A percentile compares a stretch with the other conserved stretches of the same genome.
These are phyloP conservation scores for Sycophila texana DNA, from an alignment of 2,888 invertebrate genomes.

Conservation along the genomic window DNA sequence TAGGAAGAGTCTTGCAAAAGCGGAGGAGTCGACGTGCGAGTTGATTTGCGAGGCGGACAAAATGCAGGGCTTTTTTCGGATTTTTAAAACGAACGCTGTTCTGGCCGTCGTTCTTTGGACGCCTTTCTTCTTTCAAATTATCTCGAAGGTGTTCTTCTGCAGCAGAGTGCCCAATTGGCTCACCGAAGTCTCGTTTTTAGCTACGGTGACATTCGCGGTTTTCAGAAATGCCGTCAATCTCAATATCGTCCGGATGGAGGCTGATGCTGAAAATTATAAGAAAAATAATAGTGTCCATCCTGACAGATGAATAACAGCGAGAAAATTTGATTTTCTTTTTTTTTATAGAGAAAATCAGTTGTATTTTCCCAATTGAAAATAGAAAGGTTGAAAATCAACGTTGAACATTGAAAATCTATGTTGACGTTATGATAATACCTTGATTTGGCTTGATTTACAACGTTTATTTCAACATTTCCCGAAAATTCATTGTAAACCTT, in stretches of 20 bases:
- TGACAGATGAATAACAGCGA: neutral
- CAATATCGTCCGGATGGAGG: conserved; percentile 51
- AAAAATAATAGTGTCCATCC: conserved; percentile 58
- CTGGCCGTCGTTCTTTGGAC: conserved; percentile 61
- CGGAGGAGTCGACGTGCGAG: conserved; percentile 6
- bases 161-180: conserved; percentile 60
- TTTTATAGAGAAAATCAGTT: too few species aligned
- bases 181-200: conserved; percentile 58
- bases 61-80: conserved; percentile 44
- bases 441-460: too few species aligned
- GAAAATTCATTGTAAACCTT: too few species aligned
- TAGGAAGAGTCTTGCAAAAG: conserved; percentile 4
- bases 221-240: conserved; percentile 61
- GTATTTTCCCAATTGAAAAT: too few species aligned
- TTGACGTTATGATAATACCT: too few species aligned
- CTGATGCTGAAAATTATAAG: conserved; percentile 15
- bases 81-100: conserved; percentile 58
- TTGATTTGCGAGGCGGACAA: conserved; percentile 24
- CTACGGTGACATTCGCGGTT: conserved; percentile 56
- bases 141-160: conserved; percentile 62
- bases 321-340: neutral
- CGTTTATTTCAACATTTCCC: too few species aligned
- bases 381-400: too few species aligned
- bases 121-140: conserved; percentile 61
- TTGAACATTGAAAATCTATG: too few species aligned